A percentile compares a stretch with the other conserved stretches of the same genome.
These are phyloP conservation scores for Heliconius congener DNA, from an alignment of 1,140 invertebrate species.

Conservation along the genomic window DNA sequence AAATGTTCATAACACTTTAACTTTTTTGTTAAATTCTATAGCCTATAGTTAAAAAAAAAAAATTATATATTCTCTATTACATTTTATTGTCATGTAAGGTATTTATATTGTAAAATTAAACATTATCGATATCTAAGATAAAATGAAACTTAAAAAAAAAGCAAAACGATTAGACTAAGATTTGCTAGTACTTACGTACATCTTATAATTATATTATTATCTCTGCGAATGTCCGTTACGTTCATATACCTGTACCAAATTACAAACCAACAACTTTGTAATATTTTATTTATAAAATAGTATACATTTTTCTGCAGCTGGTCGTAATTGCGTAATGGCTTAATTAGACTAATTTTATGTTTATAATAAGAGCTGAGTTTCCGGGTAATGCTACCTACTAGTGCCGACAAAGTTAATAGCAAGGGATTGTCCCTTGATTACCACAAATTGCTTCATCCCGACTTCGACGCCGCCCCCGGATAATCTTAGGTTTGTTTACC, in stretches of 20 bases:
- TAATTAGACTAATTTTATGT: constrained; percentile 55
- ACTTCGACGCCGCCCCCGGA: constrained; percentile 43
- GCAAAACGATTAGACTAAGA: background rate
- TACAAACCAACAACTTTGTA: background rate
- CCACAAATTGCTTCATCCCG: constrained; percentile 73
- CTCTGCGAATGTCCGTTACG: background rate
- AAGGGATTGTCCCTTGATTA: constrained; percentile 66
- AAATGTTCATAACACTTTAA: too few relatives aligned
- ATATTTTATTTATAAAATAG: constrained; percentile 7
- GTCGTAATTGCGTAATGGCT: constrained; percentile 47
- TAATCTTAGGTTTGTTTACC: constrained; percentile 48
- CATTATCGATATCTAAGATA: background rate
- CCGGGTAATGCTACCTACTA: constrained; percentile 39
- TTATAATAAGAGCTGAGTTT: constrained; percentile 45
- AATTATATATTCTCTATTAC: too few relatives aligned
- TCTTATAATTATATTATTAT: background rate
- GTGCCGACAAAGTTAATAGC: constrained; percentile 65
- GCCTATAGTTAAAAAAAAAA: too few relatives aligned
- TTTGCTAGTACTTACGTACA: background rate
- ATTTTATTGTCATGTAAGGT: too few relatives aligned
- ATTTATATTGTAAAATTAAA: too few relatives aligned
- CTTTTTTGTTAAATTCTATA: too few relatives aligned
- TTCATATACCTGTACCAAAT: background rate
- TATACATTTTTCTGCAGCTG: constrained; percentile 38
- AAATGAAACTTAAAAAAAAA: background rate